phyloP scores from a whole-genome alignment of 2,797 vertebrate species.

The Amblyraja radiata region DNA sequence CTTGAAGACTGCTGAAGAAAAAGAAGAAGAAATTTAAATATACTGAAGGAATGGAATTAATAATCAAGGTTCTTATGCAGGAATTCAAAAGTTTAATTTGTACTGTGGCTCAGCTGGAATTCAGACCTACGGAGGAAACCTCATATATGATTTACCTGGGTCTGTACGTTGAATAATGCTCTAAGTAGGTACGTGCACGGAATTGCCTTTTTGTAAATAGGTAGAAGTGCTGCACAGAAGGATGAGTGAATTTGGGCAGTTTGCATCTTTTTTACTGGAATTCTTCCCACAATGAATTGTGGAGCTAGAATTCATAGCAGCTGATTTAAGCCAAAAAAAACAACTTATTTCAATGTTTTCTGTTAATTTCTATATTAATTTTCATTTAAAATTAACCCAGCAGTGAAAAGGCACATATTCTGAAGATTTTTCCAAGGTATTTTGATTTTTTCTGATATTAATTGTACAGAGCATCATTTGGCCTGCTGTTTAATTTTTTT shows the following conservation, averaged over 20 bases:
- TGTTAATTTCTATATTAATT: neutral
- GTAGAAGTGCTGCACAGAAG: neutral
- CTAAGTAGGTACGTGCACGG: neutral
- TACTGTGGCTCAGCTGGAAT: neutral
- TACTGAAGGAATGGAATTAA: neutral
- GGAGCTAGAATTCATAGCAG: neutral
- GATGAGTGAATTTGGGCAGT: neutral
- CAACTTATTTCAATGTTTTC: neutral
- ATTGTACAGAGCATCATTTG: neutral
- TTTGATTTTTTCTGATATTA: neutral
- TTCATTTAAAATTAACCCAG: neutral
- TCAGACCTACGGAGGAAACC: neutral
- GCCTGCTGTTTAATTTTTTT: neutral
- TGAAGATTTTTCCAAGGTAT: neutral
- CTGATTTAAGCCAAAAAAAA: neutral
- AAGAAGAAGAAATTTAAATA: neutral
- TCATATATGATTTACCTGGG: neutral
- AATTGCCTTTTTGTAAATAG: neutral
- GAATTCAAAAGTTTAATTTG: neutral
- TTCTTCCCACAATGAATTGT: neutral
- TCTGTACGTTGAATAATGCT: neutral
- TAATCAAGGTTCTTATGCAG: neutral
- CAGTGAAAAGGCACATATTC: neutral
- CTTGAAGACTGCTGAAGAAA: too few species aligned
- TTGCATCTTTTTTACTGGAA: neutral